Conservation (phyloP, 2,113 vertebrate genomes). For the Acinonyx jubatus region DNA sequence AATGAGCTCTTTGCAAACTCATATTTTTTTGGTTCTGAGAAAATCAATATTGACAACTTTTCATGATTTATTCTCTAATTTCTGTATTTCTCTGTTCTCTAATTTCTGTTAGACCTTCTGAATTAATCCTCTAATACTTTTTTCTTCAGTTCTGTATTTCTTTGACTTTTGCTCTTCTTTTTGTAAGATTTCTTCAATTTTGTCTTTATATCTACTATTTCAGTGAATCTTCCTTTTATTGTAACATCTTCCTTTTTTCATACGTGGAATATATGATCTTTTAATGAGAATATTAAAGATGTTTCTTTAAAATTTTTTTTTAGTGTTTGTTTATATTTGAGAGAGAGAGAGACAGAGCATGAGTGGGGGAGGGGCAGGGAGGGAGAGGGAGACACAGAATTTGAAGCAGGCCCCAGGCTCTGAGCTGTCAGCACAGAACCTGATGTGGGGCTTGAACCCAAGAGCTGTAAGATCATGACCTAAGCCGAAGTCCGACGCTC, state of each 20-base stretch:
- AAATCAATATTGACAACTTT: constrained; percentile 3
- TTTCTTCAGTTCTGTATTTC: background rate
- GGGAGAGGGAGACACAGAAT: no score
- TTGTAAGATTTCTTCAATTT: constrained; percentile 7
- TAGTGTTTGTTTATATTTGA: no score
- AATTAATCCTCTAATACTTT: background rate
- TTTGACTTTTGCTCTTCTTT: background rate
- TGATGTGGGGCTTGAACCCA: no score
- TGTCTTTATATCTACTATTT: constrained; percentile 18
- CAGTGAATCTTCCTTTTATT: background rate
- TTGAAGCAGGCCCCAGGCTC: no score
- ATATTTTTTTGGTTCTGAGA: constrained; percentile 8
- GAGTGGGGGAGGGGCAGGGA: no score
- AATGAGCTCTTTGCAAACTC: background rate
- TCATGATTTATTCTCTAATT: background rate
- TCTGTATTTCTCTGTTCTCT: background rate
- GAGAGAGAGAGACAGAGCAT: no score
- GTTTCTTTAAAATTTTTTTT: background rate
- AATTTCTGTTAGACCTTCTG: background rate
- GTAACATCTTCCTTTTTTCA: background rate
- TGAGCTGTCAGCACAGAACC: no score
- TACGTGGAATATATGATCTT: background rate
- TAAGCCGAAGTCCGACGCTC: no score
- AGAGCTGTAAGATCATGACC: no score
- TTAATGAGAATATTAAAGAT: background rate